Evolutionary conservation across 2,113 vertebrate genomes (phyloP), one percentile per base, ranked within the genome.

Genomic region (Brachyistius frenatus): DNA sequence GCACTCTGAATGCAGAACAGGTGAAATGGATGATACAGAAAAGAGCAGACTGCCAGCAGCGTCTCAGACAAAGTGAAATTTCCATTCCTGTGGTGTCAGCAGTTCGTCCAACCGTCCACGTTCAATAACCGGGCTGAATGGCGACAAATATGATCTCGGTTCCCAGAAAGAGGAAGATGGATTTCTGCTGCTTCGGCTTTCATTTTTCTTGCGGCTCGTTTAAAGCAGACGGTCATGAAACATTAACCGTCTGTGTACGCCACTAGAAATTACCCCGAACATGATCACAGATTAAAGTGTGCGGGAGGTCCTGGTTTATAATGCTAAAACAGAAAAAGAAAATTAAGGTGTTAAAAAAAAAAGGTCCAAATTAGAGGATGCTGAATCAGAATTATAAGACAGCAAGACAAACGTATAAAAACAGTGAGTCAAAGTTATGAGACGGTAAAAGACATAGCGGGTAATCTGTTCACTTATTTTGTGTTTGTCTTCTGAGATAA

Each of bases 21-120:
- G 73, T 86, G 58, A 76, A 81, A 80, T 65, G 54, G 64, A 75
- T 64, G 4, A 73, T 72, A 46, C 1, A 15, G 41, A 66, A 69
- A 50, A 70, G 67, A 76, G 54, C 2, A 15, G 79, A 56, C 11
- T 80, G 83, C 86, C 83, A 86, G 80, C 56, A 83, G 80, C 61
- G 74, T 85, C 75, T 76, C 72, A 80, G 68, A 66, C 79, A 76
- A 80, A 85, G 76, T 80, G 58, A 72, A 77, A 31, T 80, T 80
- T 74, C 58, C 13, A 32, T 44, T 80, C 52, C 32, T 30, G 68
- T 46, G 61, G n/a, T 1, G 56, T 88, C 86, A 86, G 83, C 76
- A 75, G 69, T 83, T 77, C 71, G 58, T 2, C 64, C 50, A 37
- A 16, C 60, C 52, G 33, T 37, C 50, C 64, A 0, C 63, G 11